A percentile compares a stretch with the other conserved stretches of the same genome.
Evolutionary conservation across 2,797 vertebrate species (phyloP).

Genomic region (Protosalanx chinensis): DNA sequence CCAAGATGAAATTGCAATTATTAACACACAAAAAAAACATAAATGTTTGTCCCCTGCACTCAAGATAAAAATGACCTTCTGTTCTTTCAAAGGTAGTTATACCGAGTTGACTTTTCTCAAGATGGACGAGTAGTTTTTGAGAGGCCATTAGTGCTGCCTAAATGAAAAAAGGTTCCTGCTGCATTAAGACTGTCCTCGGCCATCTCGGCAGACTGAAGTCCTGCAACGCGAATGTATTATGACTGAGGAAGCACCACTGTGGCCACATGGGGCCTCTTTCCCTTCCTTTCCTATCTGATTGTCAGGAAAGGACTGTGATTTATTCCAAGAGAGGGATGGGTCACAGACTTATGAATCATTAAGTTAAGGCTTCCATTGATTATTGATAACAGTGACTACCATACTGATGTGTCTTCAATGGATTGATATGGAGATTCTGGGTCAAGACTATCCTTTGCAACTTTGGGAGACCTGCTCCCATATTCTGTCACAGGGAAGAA

Average conservation of each 20-base stretch:
- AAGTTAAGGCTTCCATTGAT: conserved; percentile 65
- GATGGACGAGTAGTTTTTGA: conserved; percentile 41
- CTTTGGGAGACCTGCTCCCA: conserved; percentile 19
- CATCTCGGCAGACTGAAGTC: conserved; percentile 32
- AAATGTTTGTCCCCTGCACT: no score
- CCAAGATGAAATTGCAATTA: no score
- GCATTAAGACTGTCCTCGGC: conserved; percentile 43
- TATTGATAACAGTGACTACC: conserved; percentile 65
- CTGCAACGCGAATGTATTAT: conserved; percentile 26
- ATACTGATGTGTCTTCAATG: conserved; percentile 34
- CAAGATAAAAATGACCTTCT: no score
- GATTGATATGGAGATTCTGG: conserved; percentile 29
- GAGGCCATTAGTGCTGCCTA: conserved; percentile 43
- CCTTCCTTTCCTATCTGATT: conserved; percentile 35
- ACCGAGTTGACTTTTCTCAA: conserved; percentile 28
- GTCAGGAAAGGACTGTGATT: conserved; percentile 51
- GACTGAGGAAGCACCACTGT: conserved; percentile 28
- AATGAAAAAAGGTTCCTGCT: conserved; percentile 56
- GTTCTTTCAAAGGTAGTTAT: background rate
- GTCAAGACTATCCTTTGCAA: conserved; percentile 21
- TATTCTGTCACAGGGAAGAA: conserved; percentile 1
- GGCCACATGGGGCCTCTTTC: conserved; percentile 46
- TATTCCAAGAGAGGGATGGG: conserved; percentile 56
- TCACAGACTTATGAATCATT: conserved; percentile 66
- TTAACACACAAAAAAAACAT: no score